Conservation (phyloP, 2,797 vertebrate genomes). For the Varecia variegata region DNA sequence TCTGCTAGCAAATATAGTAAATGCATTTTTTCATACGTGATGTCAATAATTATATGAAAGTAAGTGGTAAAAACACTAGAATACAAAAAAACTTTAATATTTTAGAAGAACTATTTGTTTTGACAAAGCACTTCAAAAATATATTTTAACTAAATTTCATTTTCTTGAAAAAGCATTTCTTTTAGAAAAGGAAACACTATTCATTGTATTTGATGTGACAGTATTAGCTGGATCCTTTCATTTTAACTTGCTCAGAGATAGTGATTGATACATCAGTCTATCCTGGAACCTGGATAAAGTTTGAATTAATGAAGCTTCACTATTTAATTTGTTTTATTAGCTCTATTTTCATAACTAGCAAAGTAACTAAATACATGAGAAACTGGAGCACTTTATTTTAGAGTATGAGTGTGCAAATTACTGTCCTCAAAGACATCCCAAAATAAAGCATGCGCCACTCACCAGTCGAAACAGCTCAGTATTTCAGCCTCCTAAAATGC, state of each 20-base stretch:
- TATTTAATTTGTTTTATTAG: neutral
- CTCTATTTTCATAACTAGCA: neutral
- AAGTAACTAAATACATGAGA: neutral
- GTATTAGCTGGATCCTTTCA: neutral
- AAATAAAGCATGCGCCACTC: neutral
- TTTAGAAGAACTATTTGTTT: neutral
- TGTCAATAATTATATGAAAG: neutral
- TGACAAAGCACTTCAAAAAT: constrained; percentile 5
- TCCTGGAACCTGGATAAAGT: neutral
- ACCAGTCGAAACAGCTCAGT: neutral
- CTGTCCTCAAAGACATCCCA: neutral
- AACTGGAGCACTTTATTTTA: neutral
- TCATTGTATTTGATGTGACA: neutral
- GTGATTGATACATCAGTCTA: neutral
- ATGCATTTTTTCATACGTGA: neutral
- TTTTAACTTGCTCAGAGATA: neutral
- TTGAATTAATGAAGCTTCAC: neutral
- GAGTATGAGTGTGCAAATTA: neutral
- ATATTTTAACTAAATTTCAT: neutral
- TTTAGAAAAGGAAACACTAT: neutral
- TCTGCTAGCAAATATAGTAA: neutral
- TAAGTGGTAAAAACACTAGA: neutral
- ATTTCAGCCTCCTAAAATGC: neutral
- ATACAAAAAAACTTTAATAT: neutral
- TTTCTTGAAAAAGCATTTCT: neutral